Base-by-base conservation (phyloP, 2,113 vertebrate genomes). In the Falcunculus frontatus region DNA sequence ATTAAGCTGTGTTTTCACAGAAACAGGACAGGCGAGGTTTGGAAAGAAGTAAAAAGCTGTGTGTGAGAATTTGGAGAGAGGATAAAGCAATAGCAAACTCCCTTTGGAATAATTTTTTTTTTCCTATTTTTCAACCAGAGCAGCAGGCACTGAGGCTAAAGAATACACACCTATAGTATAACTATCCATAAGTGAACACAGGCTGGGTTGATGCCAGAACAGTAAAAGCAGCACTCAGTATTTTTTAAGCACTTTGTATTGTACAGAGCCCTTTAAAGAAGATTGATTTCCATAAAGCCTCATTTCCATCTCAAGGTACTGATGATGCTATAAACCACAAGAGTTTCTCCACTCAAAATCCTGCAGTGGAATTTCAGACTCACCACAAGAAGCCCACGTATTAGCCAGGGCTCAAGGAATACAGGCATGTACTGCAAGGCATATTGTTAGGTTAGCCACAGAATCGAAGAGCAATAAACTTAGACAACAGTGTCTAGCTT, bases 241-340 rank as follows among this genome's bases (percentile, higher is more conserved):
- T 93, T 96, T 96, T 94, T 95, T 83, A 93, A 96, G 91, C 72
- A 82, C 93, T 94, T 63, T 76, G 41, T 80, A 79, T 78, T 94
- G 80, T 72, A 90, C 46, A 89, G 41, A 91, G 59, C 35, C 68
- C 78, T 91, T 65, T 74, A 95, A 93, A 77, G 90, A 95, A 83
- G 81, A 93, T 22, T 94, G 85, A 92, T 95, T 92, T 96, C 67
- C 57, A 82, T 70, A 94, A 88, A 87, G 70, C 16, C 33, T 68
- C 37, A 79, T 87, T 96, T 96, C 77, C 39, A 93, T 84, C 81
- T 90, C 59, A 90, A 93, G 83, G 52, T 60, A 87, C 78, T 49
- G 91, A 91, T 95, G 87, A 80, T 87, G 83, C 53, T 76, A 87
- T 89, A 96, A 96, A 97, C 92, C 94, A 67, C 87, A 95, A 84